phyloP scores from a whole-genome alignment of 2,113 vertebrate species.

The Elachura formosa region DNA sequence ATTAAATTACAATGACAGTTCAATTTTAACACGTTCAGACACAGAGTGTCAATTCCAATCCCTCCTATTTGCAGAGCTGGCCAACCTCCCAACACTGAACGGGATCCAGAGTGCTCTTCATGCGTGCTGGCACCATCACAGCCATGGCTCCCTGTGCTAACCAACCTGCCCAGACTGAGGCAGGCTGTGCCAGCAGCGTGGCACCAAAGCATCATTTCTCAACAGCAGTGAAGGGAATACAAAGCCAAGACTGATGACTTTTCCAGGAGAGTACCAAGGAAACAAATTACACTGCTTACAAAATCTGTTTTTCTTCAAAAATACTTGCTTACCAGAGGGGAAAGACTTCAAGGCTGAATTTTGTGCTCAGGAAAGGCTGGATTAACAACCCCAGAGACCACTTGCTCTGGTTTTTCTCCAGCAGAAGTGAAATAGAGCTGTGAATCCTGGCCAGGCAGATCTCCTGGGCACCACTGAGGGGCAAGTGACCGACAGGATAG shows the following conservation, averaged over 20 bases:
- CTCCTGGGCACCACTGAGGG: neutral
- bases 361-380: neutral
- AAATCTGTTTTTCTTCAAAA: neutral
- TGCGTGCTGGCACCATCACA: fast-evolving
- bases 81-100: neutral
- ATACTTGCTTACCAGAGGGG: neutral
- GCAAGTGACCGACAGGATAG: fast-evolving
- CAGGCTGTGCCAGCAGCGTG: neutral
- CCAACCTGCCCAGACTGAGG: neutral
- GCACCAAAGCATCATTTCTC: neutral
- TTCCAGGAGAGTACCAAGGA: neutral
- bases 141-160: neutral
- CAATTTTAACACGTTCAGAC: neutral
- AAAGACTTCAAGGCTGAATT: neutral
- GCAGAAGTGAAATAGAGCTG: neutral
- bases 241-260: neutral
- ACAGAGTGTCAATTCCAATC: neutral
- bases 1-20: neutral
- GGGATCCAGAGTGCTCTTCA: neutral
- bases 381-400: neutral
- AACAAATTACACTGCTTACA: neutral
- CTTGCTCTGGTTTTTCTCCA: neutral
- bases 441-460: neutral
- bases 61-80: neutral
- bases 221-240: neutral